These are phyloP conservation scores for Byasa hedistus DNA, from an alignment of 2,888 invertebrate species.

Conservation along the genomic window DNA sequence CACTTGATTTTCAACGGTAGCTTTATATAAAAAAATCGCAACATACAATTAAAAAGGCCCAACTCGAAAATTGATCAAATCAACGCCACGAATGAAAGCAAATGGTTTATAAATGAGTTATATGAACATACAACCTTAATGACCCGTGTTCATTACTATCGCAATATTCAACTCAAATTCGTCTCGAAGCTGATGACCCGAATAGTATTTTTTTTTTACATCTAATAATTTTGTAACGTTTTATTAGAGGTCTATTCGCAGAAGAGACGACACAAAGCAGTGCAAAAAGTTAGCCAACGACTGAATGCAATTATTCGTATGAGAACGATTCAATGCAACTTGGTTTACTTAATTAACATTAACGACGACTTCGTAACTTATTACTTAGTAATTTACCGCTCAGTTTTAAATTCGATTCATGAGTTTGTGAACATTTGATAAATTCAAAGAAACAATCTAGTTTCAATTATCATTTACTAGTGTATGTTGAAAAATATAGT, in stretches of 20 bases:
- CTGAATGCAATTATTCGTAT: too few relatives aligned
- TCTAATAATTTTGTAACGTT: conserved; percentile 17
- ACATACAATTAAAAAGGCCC: too few relatives aligned
- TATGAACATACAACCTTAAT: conserved; percentile 1
- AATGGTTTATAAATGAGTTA: neutral
- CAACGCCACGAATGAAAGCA: too few relatives aligned
- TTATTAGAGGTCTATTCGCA: conserved; percentile 6
- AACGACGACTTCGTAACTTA: neutral
- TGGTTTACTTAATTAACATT: too few relatives aligned
- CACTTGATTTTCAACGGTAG: too few relatives aligned
- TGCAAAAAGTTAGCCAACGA: conserved; percentile 12
- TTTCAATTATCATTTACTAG: too few relatives aligned
- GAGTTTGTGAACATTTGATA: neutral
- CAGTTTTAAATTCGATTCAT: neutral
- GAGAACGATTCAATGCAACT: too few relatives aligned
- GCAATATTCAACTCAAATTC: conserved; percentile 2
- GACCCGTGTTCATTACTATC: conserved; percentile 4
- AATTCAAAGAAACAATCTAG: too few relatives aligned
- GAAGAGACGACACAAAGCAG: conserved; percentile 2
- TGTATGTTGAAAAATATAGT: too few relatives aligned
- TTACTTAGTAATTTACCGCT: neutral
- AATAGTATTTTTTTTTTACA: conserved; percentile 13
- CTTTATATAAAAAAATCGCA: too few relatives aligned
- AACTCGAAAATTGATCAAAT: too few relatives aligned
- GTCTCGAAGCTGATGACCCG: conserved; percentile 2